phyloP scores from a whole-genome alignment of 1,140 invertebrate species.

The Melanaphis sacchari region DNA sequence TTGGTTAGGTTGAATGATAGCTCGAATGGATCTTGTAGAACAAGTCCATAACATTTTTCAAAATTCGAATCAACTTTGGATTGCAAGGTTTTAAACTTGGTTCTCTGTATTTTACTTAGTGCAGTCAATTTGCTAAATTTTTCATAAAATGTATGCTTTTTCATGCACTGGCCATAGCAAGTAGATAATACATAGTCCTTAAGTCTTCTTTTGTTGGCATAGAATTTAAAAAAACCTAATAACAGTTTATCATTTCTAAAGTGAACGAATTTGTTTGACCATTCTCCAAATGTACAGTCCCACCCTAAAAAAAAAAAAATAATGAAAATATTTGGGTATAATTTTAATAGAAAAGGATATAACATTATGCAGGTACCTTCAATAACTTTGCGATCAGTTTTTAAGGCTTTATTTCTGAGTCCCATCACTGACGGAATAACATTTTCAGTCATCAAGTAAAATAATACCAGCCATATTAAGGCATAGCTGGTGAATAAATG shows the following conservation, averaged over 20 bases:
- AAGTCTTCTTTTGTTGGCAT: neutral
- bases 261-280: neutral
- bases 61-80: neutral
- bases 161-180: neutral
- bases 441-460: conserved; percentile 37
- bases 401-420: neutral
- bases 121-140: neutral
- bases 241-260: neutral
- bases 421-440: neutral
- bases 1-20: conserved; percentile 16
- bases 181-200: neutral
- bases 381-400: neutral
- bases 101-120: neutral
- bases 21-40: conserved; percentile 29
- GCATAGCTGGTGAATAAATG: neutral
- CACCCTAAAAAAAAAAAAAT: neutral
- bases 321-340: neutral
- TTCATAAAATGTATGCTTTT: neutral
- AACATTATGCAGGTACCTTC: neutral
- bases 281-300: conserved; percentile 1
- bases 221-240: conserved; percentile 27
- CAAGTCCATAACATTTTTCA: neutral
- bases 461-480: conserved; percentile 30
- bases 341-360: neutral
- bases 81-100: neutral